Evolutionary conservation across 2,113 vertebrate genomes (phyloP).

Genomic region (Athene cunicularia): DNA sequence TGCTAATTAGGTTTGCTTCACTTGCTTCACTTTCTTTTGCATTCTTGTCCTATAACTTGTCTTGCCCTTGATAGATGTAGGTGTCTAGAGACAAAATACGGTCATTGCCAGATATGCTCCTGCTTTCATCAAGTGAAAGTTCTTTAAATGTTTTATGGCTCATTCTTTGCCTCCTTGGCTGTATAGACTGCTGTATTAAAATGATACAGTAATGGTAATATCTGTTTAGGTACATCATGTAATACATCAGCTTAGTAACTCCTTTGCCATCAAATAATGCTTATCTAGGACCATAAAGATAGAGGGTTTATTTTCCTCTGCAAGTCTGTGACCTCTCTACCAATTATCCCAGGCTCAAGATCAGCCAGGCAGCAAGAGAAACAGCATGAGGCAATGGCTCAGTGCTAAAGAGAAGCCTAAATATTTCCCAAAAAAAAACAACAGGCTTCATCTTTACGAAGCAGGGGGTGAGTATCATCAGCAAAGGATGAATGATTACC

Average conservation of each 20-base stretch:
- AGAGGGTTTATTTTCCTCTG: background rate
- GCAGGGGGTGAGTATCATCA: constrained; percentile 17
- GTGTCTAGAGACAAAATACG: background rate
- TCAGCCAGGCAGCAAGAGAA: constrained; percentile 32
- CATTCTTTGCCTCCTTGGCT: background rate
- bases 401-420: constrained; percentile 1
- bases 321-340: constrained; percentile 1
- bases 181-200: background rate
- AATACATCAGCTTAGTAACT: constrained; percentile 4
- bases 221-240: background rate
- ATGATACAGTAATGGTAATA: background rate
- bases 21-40: constrained; percentile 20
- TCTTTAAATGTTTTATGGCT: constrained; percentile 3
- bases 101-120: background rate
- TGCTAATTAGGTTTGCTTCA: constrained; percentile 52
- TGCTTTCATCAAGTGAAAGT: background rate
- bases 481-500: constrained; percentile 6
- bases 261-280: background rate
- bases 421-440: background rate
- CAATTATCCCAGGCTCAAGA: constrained; percentile 43
- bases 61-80: constrained; percentile 21
- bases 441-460: background rate
- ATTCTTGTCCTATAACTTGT: background rate
- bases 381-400: background rate
- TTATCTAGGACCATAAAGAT: background rate